Evolutionary conservation across 92 coral and sea anemone genomes (phyloP), one percentile per base, ranked within the genome.

Genomic region (Micromussa lordhowensis): DNA sequence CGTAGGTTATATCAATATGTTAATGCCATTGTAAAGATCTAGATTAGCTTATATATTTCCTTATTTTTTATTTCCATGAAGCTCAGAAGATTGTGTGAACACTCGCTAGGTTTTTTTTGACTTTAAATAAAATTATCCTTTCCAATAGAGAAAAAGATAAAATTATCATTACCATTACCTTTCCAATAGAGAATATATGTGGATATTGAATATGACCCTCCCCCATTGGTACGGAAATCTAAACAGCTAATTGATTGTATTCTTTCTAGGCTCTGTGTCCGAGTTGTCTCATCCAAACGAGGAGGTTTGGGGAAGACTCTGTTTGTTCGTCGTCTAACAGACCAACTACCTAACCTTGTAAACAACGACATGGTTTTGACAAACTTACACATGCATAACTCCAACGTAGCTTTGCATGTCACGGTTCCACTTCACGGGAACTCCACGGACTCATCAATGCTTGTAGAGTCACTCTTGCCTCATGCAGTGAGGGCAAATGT

Each of bases 291-390:
- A 19, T 96, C 99, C 1, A 83, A 76, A 17, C 93, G 99, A 75
- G 96, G 96, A 21, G 99, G 99, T 38, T 86, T 93, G 58, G 99
- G 99, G 2, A 96, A 96, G 77, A 88, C 94, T 11, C 89, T 96
- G 21, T 87, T 89, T 69, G 93, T 91, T n/a, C 80, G 90, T 64
- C 92, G 96, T 34, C 82, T 96, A 49, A 80, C 89, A 21, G 92
- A 92, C 75, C 81, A 93, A 80, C 82, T 96, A 53, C 86, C 72
- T 30, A 85, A 91, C 29, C 91, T 96, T 32, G 78, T 83, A 58
- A 92, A 90, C 88, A 95, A 91, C 84, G 85, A 75, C 38, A 76
- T 70, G 75, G 85, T 84, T 31, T 32, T 66, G 71, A 24, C 31
- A 36, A 71, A 49, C 57, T 19, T 24, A 53, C 63, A 73, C 24